Evolutionary conservation across 2,797 vertebrate genomes (phyloP).

Genomic region (Centroberyx gerrardi): DNA sequence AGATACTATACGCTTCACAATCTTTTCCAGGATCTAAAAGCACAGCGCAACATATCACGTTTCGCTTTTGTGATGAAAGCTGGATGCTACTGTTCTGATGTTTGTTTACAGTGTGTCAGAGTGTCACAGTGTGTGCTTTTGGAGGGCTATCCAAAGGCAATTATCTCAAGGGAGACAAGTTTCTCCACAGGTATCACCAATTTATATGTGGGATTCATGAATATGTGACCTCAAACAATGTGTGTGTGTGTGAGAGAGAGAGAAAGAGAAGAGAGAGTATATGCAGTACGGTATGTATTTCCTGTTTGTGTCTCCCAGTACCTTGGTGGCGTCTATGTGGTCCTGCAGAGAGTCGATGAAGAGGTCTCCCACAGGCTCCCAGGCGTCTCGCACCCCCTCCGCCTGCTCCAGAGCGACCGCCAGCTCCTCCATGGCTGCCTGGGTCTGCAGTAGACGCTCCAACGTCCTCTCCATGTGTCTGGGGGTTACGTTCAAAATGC

Average conservation of each 20-base stretch:
- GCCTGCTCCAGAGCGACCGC: constrained; percentile 91
- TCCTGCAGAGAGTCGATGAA: constrained; percentile 98
- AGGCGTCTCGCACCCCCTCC: constrained; percentile 92
- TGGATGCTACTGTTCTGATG: constrained; percentile 43
- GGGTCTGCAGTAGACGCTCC: constrained; percentile 94
- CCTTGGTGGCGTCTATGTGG: constrained; percentile 97
- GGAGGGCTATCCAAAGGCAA: constrained; percentile 20
- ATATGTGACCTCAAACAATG: constrained; percentile 6
- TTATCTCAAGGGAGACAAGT: constrained; percentile 53
- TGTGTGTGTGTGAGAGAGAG: neutral
- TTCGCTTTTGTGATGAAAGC: constrained; percentile 13
- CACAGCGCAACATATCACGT: neutral
- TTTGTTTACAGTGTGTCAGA: constrained; percentile 46
- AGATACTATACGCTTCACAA: constrained; percentile 39
- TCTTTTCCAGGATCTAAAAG: neutral
- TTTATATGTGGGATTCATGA: constrained; percentile 30
- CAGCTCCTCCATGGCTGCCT: constrained; percentile 94
- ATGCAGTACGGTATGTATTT: neutral
- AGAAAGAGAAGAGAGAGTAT: neutral
- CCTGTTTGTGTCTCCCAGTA: constrained; percentile 64
- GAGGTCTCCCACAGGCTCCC: constrained; percentile 98
- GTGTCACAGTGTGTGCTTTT: constrained; percentile 31
- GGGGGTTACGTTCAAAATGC: constrained; percentile 25
- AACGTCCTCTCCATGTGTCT: constrained; percentile 94
- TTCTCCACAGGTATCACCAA: constrained; percentile 37